These are phyloP conservation scores for Takifugu bimaculatus DNA, from an alignment of 2,113 vertebrate genomes.

Conservation along the genomic window DNA sequence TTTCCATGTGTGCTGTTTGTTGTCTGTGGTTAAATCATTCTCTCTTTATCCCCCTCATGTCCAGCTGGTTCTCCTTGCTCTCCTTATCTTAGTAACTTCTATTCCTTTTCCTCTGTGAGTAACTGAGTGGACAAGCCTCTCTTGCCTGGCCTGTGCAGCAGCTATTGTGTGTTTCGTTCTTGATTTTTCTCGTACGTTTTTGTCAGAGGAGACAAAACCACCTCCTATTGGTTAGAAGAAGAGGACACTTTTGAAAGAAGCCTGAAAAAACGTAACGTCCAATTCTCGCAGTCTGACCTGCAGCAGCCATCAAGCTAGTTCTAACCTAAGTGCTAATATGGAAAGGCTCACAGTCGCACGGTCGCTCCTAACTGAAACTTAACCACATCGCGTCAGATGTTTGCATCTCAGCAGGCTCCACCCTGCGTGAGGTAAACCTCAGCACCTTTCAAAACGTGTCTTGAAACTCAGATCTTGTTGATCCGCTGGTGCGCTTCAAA, in stretches of 20 bases:
- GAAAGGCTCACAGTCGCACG: constrained; percentile 1
- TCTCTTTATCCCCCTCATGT: constrained; percentile 86
- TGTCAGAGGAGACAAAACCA: constrained; percentile 36
- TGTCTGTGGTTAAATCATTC: constrained; percentile 65
- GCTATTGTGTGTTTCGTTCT: constrained; percentile 40
- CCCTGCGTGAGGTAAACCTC: constrained; percentile 28
- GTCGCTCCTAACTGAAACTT: neutral
- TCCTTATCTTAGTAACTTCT: constrained; percentile 94
- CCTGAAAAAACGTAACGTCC: constrained; percentile 16
- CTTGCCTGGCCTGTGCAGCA: constrained; percentile 77
- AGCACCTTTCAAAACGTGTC: constrained; percentile 61
- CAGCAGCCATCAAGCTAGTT: neutral
- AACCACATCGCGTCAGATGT: constrained; percentile 13
- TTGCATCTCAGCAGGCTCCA: constrained; percentile 7
- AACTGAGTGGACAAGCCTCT: constrained; percentile 70
- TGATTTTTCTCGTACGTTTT: constrained; percentile 53
- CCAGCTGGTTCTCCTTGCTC: constrained; percentile 92
- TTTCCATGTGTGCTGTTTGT: constrained; percentile 29
- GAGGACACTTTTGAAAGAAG: constrained; percentile 54
- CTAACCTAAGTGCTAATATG: neutral
- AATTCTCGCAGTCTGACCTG: too few species aligned
- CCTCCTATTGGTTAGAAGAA: constrained; percentile 1
- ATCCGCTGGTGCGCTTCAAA: constrained; percentile 19
- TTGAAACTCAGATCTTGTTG: constrained; percentile 21
- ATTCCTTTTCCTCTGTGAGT: constrained; percentile 95